phyloP scores from a whole-genome alignment of 2,113 vertebrate genomes.

The Mastomys coucha region DNA sequence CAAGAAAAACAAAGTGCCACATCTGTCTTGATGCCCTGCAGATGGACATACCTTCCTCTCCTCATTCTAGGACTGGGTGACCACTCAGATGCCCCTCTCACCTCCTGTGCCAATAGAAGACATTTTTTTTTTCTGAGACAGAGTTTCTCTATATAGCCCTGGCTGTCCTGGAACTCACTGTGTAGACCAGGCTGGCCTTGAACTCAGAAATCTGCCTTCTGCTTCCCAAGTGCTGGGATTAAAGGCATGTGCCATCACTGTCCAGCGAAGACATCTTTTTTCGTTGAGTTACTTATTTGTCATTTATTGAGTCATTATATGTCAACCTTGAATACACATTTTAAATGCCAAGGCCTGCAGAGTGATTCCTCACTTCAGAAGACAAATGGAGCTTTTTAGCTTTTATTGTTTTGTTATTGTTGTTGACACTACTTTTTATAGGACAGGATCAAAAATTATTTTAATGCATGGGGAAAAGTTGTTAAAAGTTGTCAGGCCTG shows the following conservation, averaged over 20 bases:
- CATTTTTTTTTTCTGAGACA: too few species aligned
- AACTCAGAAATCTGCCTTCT: too few species aligned
- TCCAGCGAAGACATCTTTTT: not conserved
- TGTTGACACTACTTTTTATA: not conserved
- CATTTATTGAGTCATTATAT: too few species aligned
- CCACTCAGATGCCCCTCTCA: not conserved
- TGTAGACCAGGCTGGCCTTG: too few species aligned
- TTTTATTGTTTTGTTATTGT: not conserved
- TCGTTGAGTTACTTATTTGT: not conserved
- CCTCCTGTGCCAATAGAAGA: not conserved
- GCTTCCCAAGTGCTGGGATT: too few species aligned
- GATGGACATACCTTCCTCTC: not conserved
- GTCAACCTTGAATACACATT: not conserved
- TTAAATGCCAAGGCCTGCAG: not conserved
- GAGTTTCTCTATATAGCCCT: too few species aligned
- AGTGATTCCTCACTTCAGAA: not conserved
- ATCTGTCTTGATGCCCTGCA: too few species aligned
- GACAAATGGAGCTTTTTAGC: not conserved
- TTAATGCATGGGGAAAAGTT: not conserved
- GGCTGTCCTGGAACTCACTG: too few species aligned
- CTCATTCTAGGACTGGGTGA: not conserved
- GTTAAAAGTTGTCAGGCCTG: not conserved
- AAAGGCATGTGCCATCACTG: too few species aligned
- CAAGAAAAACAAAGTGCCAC: not conserved
- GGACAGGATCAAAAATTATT: not conserved